phyloP scores from a whole-genome alignment of 2,113 vertebrate genomes.

The Caretta caretta region DNA sequence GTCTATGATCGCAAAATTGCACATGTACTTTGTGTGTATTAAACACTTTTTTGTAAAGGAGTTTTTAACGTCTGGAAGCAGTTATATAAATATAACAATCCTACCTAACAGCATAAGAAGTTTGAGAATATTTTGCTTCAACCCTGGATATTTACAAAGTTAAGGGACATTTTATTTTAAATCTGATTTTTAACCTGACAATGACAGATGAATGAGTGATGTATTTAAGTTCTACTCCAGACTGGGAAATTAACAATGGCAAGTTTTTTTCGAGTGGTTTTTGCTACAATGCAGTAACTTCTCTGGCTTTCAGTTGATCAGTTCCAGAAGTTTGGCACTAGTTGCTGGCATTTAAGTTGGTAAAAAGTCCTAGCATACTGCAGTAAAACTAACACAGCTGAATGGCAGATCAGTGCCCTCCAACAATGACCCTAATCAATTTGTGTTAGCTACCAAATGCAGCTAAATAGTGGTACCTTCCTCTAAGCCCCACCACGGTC shows the following conservation, averaged over 20 bases:
- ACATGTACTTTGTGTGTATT: not conserved
- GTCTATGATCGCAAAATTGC: not conserved
- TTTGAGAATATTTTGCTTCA: not conserved
- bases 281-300: rapidly evolving
- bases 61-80: not conserved
- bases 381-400: not conserved
- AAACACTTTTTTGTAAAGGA: not conserved
- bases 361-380: not conserved
- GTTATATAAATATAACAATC: not conserved
- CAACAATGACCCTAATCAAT: not conserved
- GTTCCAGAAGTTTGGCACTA: rapidly evolving
- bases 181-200: conserved; percentile 13
- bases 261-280: not conserved
- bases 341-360: not conserved
- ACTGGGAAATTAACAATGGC: not conserved
- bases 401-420: not conserved
- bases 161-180: not conserved
- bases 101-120: not conserved
- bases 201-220: conserved; percentile 5
- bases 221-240: conserved; percentile 25
- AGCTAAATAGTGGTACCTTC: not conserved
- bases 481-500: not conserved
- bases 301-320: rapidly evolving
- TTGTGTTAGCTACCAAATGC: not conserved
- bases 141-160: not conserved